These are phyloP conservation scores for Cetonia aurata DNA, from an alignment of 2,888 invertebrate genomes.

Conservation along the genomic window DNA sequence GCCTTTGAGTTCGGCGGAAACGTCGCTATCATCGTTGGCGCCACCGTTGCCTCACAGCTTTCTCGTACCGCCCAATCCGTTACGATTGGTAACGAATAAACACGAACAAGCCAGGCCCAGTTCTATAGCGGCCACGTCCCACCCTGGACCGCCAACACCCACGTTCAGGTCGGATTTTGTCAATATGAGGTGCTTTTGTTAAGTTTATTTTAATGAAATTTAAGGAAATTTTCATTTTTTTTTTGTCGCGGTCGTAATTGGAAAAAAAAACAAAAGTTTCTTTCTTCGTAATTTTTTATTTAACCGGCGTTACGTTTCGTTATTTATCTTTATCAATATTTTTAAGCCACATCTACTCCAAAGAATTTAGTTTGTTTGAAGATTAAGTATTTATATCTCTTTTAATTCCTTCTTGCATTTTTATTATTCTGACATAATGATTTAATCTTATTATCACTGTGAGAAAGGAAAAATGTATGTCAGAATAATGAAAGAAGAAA, in stretches of 20 bases:
- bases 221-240: constrained; percentile 49
- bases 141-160: constrained; percentile 75
- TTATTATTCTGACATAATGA: no score
- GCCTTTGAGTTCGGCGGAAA: constrained; percentile 65
- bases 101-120: constrained; percentile 66
- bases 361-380: no score
- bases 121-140: constrained; percentile 67
- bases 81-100: constrained; percentile 68
- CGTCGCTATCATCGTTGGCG: constrained; percentile 64
- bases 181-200: constrained; percentile 75
- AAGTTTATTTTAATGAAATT: constrained; percentile 54
- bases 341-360: no score
- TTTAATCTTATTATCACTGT: no score
- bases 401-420: no score
- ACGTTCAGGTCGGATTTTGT: constrained; percentile 86
- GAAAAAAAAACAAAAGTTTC: no score
- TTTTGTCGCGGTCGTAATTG: no score
- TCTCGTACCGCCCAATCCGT: constrained; percentile 71
- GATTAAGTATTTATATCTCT: no score
- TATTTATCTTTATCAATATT: no score
- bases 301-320: no score
- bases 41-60: constrained; percentile 68
- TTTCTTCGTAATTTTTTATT: constrained; percentile 37
- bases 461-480: no score
- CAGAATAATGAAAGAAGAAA: no score